Base-by-base conservation (phyloP, 2,888 invertebrate species). In the Galeruca laticollis region DNA sequence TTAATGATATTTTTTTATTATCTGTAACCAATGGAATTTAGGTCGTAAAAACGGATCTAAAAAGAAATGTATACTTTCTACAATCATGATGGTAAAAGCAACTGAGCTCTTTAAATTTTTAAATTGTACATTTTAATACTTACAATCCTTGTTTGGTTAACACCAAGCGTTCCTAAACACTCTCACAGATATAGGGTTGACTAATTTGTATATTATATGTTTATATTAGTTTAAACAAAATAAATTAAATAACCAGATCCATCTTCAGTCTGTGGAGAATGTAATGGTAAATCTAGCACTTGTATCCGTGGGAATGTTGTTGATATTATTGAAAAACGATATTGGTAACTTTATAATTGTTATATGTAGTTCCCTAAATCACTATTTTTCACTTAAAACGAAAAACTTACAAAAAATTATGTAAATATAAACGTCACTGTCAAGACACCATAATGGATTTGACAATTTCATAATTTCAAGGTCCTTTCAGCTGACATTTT, bases 351-450 rank as follows among this genome's bases (percentile, higher is more conserved):
- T 51, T 63, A 15, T 20, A 59, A 51, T 66, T 37, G 11, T 11
- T 26, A 43, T 60, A 43, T 43, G 60, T 60, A 40, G 47, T 69
- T 60, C 59, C 37, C 71, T 65, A 69, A 68, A 65, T 69, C 65
- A 60, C 67, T 63, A 68, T 69, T 69, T 71, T 75, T 66, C 69
- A 75, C 75, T 72, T 60, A 73, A 76, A 77, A 76, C 64, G 71
- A 78, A 75, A 80, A 81, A 80, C 81, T 79, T 68, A 63, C 63
- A 82, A 78, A 79, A 81, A 84, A 84, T 84, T 85, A 85, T 84
- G 84, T 84, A 84, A 84, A 84, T 84, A 84, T 77, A 84, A 83
- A 84, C 83, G 83, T 84, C 83, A 84, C 81, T 83, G 82, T 82
- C 82, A 83, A 76, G 81, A 73, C 78, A 83, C 83, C 83, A 83